These are phyloP conservation scores for Tenthredo distinguenda DNA, from an alignment of 2,888 invertebrate species.

Conservation along the genomic window DNA sequence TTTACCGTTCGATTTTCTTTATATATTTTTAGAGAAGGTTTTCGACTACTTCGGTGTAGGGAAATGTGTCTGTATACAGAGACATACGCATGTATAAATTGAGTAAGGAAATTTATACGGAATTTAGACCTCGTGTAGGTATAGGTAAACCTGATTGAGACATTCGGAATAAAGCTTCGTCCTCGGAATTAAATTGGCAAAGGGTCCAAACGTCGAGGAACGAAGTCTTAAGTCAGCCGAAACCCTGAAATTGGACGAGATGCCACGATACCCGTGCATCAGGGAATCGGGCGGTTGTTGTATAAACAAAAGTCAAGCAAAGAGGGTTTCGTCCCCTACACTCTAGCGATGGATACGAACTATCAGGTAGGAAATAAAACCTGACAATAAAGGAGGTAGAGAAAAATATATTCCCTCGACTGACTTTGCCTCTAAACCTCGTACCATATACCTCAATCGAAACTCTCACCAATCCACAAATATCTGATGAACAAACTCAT, in stretches of 20 bases:
- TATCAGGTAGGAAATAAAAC: neutral
- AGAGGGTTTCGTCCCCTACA: conserved; percentile 43
- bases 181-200: conserved; percentile 38
- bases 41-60: neutral
- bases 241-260: conserved; percentile 46
- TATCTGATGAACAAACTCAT: neutral
- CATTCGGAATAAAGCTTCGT: conserved; percentile 34
- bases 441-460: neutral
- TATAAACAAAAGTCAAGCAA: conserved; percentile 45
- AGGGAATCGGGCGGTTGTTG: conserved; percentile 27
- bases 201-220: conserved; percentile 7
- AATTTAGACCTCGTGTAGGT: neutral
- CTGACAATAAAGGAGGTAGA: neutral
- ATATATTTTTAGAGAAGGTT: neutral
- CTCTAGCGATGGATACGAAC: conserved; percentile 38
- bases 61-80: neutral
- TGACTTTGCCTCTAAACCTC: neutral
- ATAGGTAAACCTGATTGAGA: conserved; percentile 36
- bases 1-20: neutral
- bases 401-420: neutral
- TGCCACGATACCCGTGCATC: conserved; percentile 42
- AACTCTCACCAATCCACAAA: neutral
- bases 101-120: conserved; percentile 22
- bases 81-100: neutral
- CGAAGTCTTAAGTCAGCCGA: conserved; percentile 42